Evolutionary conservation across 1,140 invertebrate genomes (phyloP).

Genomic region (Helicoverpa armigera): DNA sequence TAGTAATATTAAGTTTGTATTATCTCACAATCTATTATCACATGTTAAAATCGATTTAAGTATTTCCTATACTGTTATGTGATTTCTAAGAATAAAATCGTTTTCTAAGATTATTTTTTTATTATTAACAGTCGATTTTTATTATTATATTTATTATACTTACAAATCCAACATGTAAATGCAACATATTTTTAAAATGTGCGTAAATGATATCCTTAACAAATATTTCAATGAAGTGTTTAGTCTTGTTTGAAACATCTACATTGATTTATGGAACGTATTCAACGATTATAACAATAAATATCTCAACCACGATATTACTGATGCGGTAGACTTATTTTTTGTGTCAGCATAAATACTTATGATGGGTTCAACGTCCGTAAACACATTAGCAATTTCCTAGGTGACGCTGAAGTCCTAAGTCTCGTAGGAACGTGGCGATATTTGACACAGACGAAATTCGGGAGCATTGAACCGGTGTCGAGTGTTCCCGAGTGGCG

Average conservation of each 20-base stretch:
- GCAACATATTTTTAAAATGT: background rate
- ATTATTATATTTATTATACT: too few species aligned
- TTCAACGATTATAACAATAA: background rate
- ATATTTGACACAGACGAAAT: slow-evolving; percentile 38
- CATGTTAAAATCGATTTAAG: background rate
- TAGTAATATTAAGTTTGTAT: background rate
- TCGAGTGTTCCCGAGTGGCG: slow-evolving; percentile 37
- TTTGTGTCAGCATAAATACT: slow-evolving; percentile 2
- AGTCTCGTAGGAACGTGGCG: slow-evolving; percentile 12
- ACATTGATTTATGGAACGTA: background rate
- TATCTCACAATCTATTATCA: too few species aligned
- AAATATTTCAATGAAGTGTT: too few species aligned
- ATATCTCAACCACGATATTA: background rate
- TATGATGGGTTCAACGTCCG: slow-evolving; percentile 19
- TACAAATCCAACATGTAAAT: background rate
- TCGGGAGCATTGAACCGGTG: slow-evolving; percentile 73
- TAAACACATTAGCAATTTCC: slow-evolving; percentile 38
- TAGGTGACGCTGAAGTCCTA: background rate
- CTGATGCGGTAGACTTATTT: background rate
- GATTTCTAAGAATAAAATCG: slow-evolving; percentile 21
- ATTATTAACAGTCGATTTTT: slow-evolving; percentile 12
- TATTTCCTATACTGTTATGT: background rate
- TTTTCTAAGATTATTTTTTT: slow-evolving; percentile 14
- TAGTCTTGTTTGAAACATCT: too few species aligned
- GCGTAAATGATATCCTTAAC: too few species aligned